Base-by-base conservation (phyloP, 2,113 vertebrate species). In the Tenebrosternarchus preto region DNA sequence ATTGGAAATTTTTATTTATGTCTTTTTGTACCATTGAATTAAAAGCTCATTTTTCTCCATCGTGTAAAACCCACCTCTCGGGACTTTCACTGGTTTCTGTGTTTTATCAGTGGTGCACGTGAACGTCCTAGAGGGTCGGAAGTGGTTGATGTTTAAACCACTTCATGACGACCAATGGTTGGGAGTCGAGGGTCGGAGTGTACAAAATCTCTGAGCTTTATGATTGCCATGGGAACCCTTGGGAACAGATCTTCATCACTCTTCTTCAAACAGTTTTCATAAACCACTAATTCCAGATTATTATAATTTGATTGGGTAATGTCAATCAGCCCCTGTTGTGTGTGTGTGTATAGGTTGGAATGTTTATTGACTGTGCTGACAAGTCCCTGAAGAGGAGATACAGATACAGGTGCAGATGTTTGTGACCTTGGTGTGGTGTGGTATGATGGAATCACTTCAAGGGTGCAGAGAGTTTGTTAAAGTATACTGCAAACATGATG, bases 11-110 rank as follows among this genome's bases (percentile, higher is more conserved):
- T 77, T 68, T 78, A 68, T 80, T 85, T 87, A 50, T 50, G 15
- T 36, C 67, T 64, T 85, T 80, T 81, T 83, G 50, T 83, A 84
- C 84, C 39, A 87, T 86, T 84, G 86, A 87, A 85, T 83, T 88
- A 73, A 76, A 80, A 85, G 22, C 43, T 72, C 66, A 68, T 84
- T 80, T 84, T 80, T 80, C 69, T 76, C 78, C 46, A 63, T 80
- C 78, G 82, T 56, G 17, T 70, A 36, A 77, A 31, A 22, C 60
- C 57, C 66, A 29, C 66, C 55, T 53, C 72, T 27, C 64, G 22
- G 68, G 25, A 56, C 59, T 59, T 27, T 17, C 39, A n/a, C 22
- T 70, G 50, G 5, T 78, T 78, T 77, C 24, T 0, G 0, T 46
- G 70, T 25, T 6, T 36, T 36, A 36, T 36, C 43, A 15, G 3